Evolutionary conservation across 2,113 vertebrate species (phyloP).

Genomic region (Atrichornis clamosus): DNA sequence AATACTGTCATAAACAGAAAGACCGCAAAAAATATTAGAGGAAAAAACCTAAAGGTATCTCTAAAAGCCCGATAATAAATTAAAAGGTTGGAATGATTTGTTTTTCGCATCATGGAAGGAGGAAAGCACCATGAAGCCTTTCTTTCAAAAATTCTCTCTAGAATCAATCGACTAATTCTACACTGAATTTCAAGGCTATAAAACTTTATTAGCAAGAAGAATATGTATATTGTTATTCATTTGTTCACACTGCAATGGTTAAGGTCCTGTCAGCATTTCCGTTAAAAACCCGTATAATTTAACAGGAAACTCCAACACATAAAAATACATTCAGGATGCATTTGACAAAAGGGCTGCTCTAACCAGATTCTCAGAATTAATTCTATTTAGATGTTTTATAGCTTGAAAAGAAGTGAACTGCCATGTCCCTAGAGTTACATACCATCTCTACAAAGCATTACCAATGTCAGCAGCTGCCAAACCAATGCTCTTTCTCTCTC

Average conservation of each 20-base stretch:
- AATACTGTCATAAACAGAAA: not conserved
- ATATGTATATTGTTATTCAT: constrained; percentile 40
- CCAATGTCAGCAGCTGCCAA: not conserved
- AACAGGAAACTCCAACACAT: constrained; percentile 33
- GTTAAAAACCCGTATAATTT: constrained; percentile 8
- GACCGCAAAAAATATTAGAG: not conserved
- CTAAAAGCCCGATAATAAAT: constrained; percentile 17
- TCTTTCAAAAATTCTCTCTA: constrained; percentile 40
- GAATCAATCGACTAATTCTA: constrained; percentile 21
- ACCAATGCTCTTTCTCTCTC: not conserved
- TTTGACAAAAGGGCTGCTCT: not conserved
- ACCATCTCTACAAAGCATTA: not conserved
- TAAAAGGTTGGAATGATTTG: constrained; percentile 5
- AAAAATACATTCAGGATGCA: not conserved
- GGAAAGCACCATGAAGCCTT: constrained; percentile 25
- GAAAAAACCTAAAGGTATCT: not conserved
- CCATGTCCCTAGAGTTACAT: not conserved
- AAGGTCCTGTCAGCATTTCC: constrained; percentile 36
- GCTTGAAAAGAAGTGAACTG: not conserved
- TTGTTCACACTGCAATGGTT: constrained; percentile 45
- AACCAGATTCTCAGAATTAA: not conserved
- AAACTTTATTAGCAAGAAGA: constrained; percentile 54
- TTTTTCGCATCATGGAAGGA: constrained; percentile 7
- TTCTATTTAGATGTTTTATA: not conserved
- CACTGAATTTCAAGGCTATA: constrained; percentile 43